Conservation (phyloP, 2,797 vertebrate genomes). For the Carcharodon carcharias region DNA sequence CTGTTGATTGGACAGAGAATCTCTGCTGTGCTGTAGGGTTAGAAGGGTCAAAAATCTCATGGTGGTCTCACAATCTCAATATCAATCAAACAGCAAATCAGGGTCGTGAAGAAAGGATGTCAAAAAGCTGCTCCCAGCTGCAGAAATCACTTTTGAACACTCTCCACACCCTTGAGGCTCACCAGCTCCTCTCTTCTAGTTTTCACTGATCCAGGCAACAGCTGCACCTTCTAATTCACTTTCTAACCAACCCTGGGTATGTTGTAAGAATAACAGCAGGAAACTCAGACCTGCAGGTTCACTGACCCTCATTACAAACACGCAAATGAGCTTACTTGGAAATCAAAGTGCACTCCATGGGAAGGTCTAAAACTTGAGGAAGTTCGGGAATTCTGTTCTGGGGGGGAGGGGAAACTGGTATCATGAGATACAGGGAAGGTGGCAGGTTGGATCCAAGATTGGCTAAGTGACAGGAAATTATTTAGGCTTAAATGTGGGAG, state of each 20-base stretch:
- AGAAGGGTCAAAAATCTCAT: neutral
- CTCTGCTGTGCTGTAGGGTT: neutral
- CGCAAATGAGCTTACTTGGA: neutral
- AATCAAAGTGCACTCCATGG: too few relatives aligned
- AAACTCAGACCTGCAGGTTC: neutral
- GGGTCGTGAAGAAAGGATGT: neutral
- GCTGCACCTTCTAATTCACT: neutral
- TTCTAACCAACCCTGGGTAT: neutral
- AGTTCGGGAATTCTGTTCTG: neutral
- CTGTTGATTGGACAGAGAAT: neutral
- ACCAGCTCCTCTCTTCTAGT: neutral
- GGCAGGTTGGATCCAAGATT: too few relatives aligned
- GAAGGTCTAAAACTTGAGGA: neutral
- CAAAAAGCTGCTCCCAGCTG: neutral
- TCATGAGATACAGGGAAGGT: too few relatives aligned
- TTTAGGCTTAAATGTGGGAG: too few relatives aligned
- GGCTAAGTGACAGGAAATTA: too few relatives aligned
- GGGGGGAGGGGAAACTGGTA: neutral
- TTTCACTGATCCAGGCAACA: neutral
- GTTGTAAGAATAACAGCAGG: neutral
- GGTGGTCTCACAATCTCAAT: neutral
- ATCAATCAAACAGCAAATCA: neutral
- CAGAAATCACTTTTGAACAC: neutral
- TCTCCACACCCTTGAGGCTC: neutral
- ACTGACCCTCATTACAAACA: neutral